A percentile compares a stretch with the other conserved stretches of the same genome.
These are phyloP conservation scores for Oophaga sylvatica DNA, from an alignment of 2,797 vertebrate genomes.

Conservation along the genomic window DNA sequence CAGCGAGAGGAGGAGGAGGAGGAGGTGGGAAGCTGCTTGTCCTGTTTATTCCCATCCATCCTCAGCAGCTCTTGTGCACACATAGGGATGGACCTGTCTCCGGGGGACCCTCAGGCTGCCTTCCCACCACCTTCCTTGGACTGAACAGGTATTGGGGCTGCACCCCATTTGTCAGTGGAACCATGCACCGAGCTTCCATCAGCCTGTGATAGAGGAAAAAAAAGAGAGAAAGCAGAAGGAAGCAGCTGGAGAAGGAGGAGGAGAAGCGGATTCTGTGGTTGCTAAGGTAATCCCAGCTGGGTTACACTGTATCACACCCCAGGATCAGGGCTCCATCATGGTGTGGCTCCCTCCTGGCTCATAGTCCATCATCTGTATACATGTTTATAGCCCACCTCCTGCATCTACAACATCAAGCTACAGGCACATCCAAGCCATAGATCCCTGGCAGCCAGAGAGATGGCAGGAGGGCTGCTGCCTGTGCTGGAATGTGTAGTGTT, in stretches of 20 bases:
- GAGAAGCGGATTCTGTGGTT: conserved; percentile 46
- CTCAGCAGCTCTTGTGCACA: conserved; percentile 33
- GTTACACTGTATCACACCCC: conserved; percentile 47
- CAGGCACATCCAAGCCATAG: neutral
- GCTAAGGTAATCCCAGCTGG: conserved; percentile 61
- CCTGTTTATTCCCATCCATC: conserved; percentile 53
- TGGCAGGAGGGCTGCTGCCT: conserved; percentile 15
- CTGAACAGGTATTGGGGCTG: conserved; percentile 41
- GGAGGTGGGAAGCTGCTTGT: conserved; percentile 36
- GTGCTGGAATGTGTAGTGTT: neutral
- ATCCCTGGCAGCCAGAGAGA: conserved; percentile 32
- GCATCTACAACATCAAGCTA: neutral
- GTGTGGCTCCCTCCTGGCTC: neutral
- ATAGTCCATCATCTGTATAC: neutral
- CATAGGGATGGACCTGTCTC: conserved; percentile 60
- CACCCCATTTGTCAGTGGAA: conserved; percentile 36
- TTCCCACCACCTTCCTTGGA: conserved; percentile 49
- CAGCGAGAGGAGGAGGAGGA: neutral
- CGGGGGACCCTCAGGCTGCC: conserved; percentile 56
- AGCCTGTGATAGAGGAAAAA: conserved; percentile 39
- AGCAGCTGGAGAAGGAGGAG: conserved; percentile 16
- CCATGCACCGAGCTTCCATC: conserved; percentile 41
- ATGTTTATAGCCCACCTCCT: neutral
- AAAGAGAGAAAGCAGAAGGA: neutral
- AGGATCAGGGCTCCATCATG: conserved; percentile 9